These are phyloP conservation scores for Embiotoca jacksoni DNA, from an alignment of 2,113 vertebrate species.

Conservation along the genomic window DNA sequence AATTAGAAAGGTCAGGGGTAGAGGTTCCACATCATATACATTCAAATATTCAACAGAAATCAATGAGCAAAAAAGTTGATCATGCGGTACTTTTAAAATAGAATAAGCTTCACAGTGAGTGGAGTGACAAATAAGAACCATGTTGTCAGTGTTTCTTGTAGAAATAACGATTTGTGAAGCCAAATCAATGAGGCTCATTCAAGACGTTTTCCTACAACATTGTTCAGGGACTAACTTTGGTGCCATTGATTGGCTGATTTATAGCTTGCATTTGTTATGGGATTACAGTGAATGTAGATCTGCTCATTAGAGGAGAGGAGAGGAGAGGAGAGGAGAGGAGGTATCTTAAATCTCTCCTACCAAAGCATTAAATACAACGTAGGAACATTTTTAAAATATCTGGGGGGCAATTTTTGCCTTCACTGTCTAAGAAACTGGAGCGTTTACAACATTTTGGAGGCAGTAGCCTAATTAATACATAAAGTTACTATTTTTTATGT, in stretches of 20 bases:
- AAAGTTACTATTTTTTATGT: too few species aligned
- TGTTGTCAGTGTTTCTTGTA: conserved; percentile 59
- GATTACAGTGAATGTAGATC: conserved; percentile 46
- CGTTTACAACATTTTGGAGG: too few species aligned
- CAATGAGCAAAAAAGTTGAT: conserved; percentile 30
- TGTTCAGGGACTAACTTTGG: conserved; percentile 75
- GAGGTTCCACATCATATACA: conserved; percentile 14
- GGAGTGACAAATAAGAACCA: conserved; percentile 35
- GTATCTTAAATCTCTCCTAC: too few species aligned
- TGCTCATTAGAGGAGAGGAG: conserved; percentile 24
- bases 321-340: neutral
- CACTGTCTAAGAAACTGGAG: too few species aligned
- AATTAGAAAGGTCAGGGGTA: conserved; percentile 29
- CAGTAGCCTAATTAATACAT: too few species aligned
- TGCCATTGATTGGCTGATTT: conserved; percentile 77
- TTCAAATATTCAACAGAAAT: conserved; percentile 32
- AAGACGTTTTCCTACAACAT: conserved; percentile 73
- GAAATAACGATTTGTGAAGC: conserved; percentile 72
- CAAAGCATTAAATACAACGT: too few species aligned
- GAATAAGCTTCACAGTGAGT: conserved; percentile 6
- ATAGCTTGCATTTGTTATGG: conserved; percentile 64
- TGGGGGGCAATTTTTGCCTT: too few species aligned
- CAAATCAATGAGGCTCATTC: conserved; percentile 77
- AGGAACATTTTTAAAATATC: too few species aligned
- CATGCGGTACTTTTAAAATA: conserved; percentile 4